A percentile compares a stretch with the other conserved stretches of the same genome.
Evolutionary conservation across 2,113 vertebrate genomes (phyloP).

Genomic region (Lagenorhynchus albirostris): DNA sequence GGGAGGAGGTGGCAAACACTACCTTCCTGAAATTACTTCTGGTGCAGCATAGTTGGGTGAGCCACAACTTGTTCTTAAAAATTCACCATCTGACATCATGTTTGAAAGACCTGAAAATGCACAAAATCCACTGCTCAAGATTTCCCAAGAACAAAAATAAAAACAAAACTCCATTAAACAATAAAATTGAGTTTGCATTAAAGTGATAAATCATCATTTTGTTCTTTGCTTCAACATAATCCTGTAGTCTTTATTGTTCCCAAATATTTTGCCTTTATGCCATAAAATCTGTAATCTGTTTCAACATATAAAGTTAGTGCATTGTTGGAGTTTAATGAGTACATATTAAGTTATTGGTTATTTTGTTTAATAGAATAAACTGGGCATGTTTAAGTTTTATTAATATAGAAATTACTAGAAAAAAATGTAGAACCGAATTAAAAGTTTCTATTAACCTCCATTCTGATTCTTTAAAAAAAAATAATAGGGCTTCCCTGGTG

Average conservation of each 20-base stretch:
- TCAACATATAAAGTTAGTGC: conserved; percentile 20
- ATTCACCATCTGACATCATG: conserved; percentile 99
- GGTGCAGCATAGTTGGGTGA: conserved; percentile 99
- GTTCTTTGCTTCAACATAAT: conserved; percentile 20
- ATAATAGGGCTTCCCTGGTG: background rate
- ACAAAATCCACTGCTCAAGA: conserved; percentile 74
- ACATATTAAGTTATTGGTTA: background rate
- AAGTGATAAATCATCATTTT: conserved; percentile 19
- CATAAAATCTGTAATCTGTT: background rate
- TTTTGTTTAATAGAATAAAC: conserved; percentile 15
- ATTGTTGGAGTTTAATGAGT: conserved; percentile 3
- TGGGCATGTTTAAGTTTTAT: conserved; percentile 8
- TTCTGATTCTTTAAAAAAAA: background rate
- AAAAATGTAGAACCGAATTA: conserved; percentile 1
- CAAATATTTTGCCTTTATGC: background rate
- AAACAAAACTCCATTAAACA: conserved; percentile 33
- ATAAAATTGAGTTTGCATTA: background rate
- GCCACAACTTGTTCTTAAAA: conserved; percentile 97
- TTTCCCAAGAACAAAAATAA: conserved; percentile 53
- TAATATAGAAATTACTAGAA: conserved; percentile 17
- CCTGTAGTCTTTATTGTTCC: background rate
- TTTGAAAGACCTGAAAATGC: conserved; percentile 94
- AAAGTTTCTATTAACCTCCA: background rate
- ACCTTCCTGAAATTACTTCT: conserved; percentile 99
- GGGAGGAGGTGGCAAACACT: conserved; percentile 49